A percentile compares a stretch with the other conserved stretches of the same genome.
These are phyloP conservation scores for Sinohyriopsis cumingii DNA, from an alignment of 2,888 invertebrate species.

Conservation along the genomic window DNA sequence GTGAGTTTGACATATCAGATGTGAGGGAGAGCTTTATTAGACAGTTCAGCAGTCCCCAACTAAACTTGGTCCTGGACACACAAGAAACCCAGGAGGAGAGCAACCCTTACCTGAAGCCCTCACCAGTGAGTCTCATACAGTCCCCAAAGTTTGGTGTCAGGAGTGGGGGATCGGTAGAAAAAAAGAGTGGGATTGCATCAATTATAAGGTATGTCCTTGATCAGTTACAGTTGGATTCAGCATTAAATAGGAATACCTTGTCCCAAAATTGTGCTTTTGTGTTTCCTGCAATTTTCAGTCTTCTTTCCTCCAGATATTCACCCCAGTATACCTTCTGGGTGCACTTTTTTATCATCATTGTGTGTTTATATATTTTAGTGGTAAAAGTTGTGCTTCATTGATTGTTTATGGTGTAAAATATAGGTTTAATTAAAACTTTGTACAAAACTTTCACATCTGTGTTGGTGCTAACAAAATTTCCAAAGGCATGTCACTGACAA, in stretches of 20 bases:
- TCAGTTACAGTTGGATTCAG: not conserved
- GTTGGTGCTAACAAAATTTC: no score
- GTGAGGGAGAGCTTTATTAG: slow-evolving; percentile 99
- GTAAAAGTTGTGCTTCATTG: no score
- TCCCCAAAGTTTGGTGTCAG: slow-evolving; percentile 47
- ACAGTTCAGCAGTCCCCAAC: slow-evolving; percentile 79
- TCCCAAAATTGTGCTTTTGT: no score
- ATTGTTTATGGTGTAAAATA: no score
- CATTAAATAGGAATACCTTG: not conserved
- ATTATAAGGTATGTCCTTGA: slow-evolving; percentile 84
- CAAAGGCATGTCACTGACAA: no score
- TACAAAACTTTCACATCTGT: no score
- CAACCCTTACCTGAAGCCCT: slow-evolving; percentile 45
- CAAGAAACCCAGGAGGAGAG: slow-evolving; percentile 46
- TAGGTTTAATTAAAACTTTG: no score
- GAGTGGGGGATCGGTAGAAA: slow-evolving; percentile 72
- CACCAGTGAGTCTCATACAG: slow-evolving; percentile 54
- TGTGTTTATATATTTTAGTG: no score
- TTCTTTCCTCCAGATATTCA: no score
- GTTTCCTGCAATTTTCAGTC: no score
- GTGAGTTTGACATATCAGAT: slow-evolving; percentile 77
- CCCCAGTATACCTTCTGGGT: no score
- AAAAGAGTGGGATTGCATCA: slow-evolving; percentile 85
- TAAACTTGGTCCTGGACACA: slow-evolving; percentile 58
- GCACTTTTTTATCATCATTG: no score